These are phyloP conservation scores for zebrafish (Danio rerio) DNA, from an alignment of 2,113 vertebrate genomes.

Conservation along the genomic window DNA sequence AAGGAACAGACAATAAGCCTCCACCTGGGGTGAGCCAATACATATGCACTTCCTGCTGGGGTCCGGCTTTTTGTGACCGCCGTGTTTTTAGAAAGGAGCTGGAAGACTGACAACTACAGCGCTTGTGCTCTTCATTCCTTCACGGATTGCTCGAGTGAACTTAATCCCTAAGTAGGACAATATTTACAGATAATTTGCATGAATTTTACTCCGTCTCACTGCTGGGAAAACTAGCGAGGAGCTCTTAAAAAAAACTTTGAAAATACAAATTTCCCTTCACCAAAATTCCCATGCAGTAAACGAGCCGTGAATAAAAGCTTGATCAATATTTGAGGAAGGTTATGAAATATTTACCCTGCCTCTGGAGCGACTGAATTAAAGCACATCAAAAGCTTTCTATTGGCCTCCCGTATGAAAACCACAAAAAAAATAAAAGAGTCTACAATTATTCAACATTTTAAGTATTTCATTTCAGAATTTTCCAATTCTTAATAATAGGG, in stretches of 20 bases:
- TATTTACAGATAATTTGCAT: slow-evolving; percentile 44
- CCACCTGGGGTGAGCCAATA: slow-evolving; percentile 53
- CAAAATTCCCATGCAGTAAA: slow-evolving; percentile 24
- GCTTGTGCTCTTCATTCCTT: neutral
- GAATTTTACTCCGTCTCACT: slow-evolving; percentile 3
- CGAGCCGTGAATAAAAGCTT: slow-evolving; percentile 29
- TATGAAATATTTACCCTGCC: slow-evolving; percentile 48
- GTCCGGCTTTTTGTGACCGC: slow-evolving; percentile 40
- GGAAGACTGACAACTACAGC: slow-evolving; percentile 13
- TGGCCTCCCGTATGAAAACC: neutral
- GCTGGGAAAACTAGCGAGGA: neutral
- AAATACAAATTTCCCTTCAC: too few relatives aligned
- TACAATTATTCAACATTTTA: too few relatives aligned
- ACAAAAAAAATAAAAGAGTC: too few relatives aligned
- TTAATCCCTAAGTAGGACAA: slow-evolving; percentile 25
- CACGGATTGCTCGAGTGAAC: slow-evolving; percentile 7
- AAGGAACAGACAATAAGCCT: slow-evolving; percentile 47
- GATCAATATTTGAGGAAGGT: slow-evolving; percentile 50
- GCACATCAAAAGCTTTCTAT: slow-evolving; percentile 42
- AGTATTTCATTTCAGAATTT: too few relatives aligned
- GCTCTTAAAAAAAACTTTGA: neutral
- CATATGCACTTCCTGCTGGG: slow-evolving; percentile 57
- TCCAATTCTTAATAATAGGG: too few relatives aligned
- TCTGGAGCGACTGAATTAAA: slow-evolving; percentile 41
- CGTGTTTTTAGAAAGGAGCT: slow-evolving; percentile 19